These are phyloP conservation scores for Manis javanica DNA, from an alignment of 2,797 vertebrate genomes.

Conservation along the genomic window DNA sequence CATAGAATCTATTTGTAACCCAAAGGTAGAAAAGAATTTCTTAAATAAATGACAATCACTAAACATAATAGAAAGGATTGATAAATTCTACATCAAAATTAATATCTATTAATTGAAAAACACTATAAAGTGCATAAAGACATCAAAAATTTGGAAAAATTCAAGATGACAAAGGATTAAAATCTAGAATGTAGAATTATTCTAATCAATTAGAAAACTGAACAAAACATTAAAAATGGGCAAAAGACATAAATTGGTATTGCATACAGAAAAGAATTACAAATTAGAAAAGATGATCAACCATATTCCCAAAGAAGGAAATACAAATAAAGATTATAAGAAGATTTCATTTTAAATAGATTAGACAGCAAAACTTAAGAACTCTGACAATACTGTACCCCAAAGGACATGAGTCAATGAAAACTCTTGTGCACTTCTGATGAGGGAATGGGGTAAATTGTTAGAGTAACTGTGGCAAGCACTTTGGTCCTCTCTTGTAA, in stretches of 20 bases:
- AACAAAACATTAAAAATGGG: neutral
- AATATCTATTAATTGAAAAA: neutral
- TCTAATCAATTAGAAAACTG: neutral
- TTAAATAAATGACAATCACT: constrained; percentile 8
- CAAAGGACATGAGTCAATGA: neutral
- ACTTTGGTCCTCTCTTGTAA: neutral
- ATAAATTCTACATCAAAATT: neutral
- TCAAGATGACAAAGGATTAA: neutral
- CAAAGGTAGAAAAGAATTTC: neutral
- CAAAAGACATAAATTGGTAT: neutral
- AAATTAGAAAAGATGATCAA: neutral
- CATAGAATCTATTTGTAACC: neutral
- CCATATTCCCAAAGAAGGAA: neutral
- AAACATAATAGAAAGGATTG: neutral
- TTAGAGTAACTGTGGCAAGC: neutral
- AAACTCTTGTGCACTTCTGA: neutral
- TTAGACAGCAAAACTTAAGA: neutral
- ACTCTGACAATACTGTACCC: neutral
- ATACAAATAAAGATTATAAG: constrained; percentile 24
- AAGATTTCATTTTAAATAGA: neutral
- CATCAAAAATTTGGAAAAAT: neutral
- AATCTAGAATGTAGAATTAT: neutral
- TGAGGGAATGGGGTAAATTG: neutral
- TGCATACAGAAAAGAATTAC: constrained; percentile 28
- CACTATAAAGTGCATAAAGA: neutral